Base-by-base conservation (phyloP, 2,888 invertebrate genomes). In the Ichneumon xanthorius region DNA sequence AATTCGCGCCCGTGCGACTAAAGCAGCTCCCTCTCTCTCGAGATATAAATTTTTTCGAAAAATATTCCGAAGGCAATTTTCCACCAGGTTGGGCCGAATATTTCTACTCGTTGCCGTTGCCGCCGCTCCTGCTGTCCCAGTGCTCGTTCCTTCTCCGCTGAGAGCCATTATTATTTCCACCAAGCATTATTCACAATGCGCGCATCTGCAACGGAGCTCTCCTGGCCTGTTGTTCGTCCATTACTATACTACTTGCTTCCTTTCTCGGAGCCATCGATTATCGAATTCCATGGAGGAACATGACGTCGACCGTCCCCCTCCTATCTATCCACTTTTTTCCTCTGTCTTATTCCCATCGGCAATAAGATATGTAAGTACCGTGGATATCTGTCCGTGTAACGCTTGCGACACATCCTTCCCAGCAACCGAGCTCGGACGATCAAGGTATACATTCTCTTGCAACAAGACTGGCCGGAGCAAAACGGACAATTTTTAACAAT, bases 91-190 rank as follows among this genome's bases (percentile, higher is more conserved):
- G 73, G 67, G 22, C 83, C 79, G 79, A 83, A 85, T 82, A 79
- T 85, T 83, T 80, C 80, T 80, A 67, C 83, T 76, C 68, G 79
- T 33, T 53, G 65, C 82, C 70, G 71, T 67, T 63, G 50, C 79
- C 68, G 76, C 37, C 73, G 58, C 80, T 79, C 80, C 67, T 73
- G 78, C 82, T 78, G 72, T 63, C 75, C 37, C 76, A 40, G 40
- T 71, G 65, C 82, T 68, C 82, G 80, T 79, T 85, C 75, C 85
- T 84, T 80, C 77, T 84, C 78, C 83, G 80, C 71, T 68, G 80
- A 82, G 82, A 81, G 86, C 86, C 85, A 88, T 87, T 87, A 88
- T 87, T 88, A 87, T 88, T 88, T 87, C 87, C 82, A 84, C 83
- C 86, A 78, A 80, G 86, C 86, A 87, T 88, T 87, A 87, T 86